Base-by-base conservation (phyloP, 2,113 vertebrate genomes). In the Protomyctophum bolini region DNA sequence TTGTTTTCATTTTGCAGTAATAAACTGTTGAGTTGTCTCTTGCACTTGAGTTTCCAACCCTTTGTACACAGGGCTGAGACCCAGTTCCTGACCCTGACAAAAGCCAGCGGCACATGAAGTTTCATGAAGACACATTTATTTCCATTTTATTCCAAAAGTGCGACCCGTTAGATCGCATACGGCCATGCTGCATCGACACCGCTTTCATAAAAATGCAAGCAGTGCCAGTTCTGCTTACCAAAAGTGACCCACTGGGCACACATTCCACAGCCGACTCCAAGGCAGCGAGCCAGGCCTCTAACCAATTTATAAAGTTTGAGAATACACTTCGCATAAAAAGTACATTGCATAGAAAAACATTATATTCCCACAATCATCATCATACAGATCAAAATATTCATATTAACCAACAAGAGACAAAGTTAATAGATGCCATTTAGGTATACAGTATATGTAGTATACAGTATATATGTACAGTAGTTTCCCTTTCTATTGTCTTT, bases 341-440 rank as follows among this genome's bases (percentile, higher is more conserved):
- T 41, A 41, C 33, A 41, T 41, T 41, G 33, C 1, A 41, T 41
- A 41, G 33, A 41, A 41, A 41, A 41, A 41, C 33, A 4, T 41
- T 41, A 41, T 41, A 41, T 41, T 41, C 33, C 33, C 33, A 41
- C 33, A 41, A 41, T 41, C 77, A 49, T 72, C 71, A 77, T 75
- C 48, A 62, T 65, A 77, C 77, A 80, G 15, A 68, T 54, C 8
- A 68, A 58, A n/a, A 65, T 59, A 75, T 63, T 66, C 28, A 63
- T 6, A 51, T 60, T 8, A 66, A 73, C 57, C 66, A 72, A 75
- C 68, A 86, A 54, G 73, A 87, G 68, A 73, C 73, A 80, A 79
- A 68, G 55, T 45, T 56, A 76, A 67, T 7, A 66, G 2, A 41
- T 41, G 33, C 33, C 5, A 41, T 41, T 21, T 21, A 21, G 21